A percentile compares a stretch with the other conserved stretches of the same genome.
These are phyloP conservation scores for Parnassius apollo DNA, from an alignment of 2,888 invertebrate species.

Conservation along the genomic window DNA sequence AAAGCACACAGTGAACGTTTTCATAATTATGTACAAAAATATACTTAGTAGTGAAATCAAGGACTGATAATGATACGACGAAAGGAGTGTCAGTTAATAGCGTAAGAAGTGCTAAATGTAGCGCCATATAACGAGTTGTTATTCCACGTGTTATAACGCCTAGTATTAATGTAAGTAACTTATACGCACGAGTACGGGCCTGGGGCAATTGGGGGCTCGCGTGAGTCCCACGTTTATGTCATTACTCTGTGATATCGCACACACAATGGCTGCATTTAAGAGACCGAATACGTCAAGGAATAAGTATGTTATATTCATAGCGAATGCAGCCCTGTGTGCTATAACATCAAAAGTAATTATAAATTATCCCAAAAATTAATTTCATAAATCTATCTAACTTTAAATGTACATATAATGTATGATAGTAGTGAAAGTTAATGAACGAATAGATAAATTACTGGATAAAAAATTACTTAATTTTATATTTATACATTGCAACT, in stretches of 20 bases:
- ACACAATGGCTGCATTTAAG: slow-evolving; percentile 58
- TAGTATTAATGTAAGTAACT: slow-evolving; percentile 75
- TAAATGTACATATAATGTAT: slow-evolving; percentile 76
- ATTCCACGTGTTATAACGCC: slow-evolving; percentile 72
- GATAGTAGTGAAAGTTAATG: slow-evolving; percentile 65
- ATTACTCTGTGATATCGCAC: slow-evolving; percentile 81
- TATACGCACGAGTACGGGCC: slow-evolving; percentile 77
- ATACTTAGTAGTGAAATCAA: slow-evolving; percentile 43
- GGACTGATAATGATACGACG: slow-evolving; percentile 52
- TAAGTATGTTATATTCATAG: slow-evolving; percentile 39
- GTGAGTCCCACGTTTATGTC: slow-evolving; percentile 74
- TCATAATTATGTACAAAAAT: slow-evolving; percentile 66
- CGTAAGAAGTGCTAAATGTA: slow-evolving; percentile 64
- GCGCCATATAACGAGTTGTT: slow-evolving; percentile 70
- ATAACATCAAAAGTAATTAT: slow-evolving; percentile 72
- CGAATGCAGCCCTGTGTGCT: slow-evolving; percentile 67
- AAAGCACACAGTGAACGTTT: slow-evolving; percentile 46
- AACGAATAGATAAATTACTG: slow-evolving; percentile 60
- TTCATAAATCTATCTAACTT: slow-evolving; percentile 72
- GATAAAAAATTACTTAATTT: slow-evolving; percentile 42
- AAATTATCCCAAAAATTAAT: slow-evolving; percentile 81
- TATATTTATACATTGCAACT: slow-evolving; percentile 50
- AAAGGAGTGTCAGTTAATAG: slow-evolving; percentile 53
- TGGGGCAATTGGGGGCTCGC: slow-evolving; percentile 75
- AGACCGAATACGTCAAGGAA: slow-evolving; percentile 40